Evolutionary conservation across 1,140 invertebrate species (phyloP), one percentile per base, ranked within the genome.

Genomic region (Steinernema khuongi): DNA sequence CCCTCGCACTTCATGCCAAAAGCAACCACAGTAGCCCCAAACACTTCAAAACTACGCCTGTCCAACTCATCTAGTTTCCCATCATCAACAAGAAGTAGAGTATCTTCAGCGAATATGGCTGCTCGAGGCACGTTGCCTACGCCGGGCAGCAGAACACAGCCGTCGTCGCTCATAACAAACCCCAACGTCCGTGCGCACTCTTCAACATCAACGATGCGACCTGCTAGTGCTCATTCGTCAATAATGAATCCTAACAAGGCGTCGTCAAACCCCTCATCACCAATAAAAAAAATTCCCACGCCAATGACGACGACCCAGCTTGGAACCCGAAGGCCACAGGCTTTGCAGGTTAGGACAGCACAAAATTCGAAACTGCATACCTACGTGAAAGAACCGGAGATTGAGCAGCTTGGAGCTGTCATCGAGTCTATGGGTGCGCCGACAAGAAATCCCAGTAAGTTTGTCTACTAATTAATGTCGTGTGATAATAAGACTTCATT

Each of bases 1-100:
- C 50, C 50, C 14, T 60, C 50, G 50, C 50, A 60, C 26, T 60
- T 60, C 22, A 60, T 60, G 50, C 50, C 50, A 22, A 60, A 60
- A 60, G 26, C 50, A 2, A 26, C 50, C 4, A 11, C 11, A 11
- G 2, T n/a, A 14, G 50, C 50, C 4, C 11, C 50, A 4, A 17
- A 11, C 19, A 14, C 50, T 22, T 60, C 50, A 4, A 60, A 60
- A 26, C 14, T 60, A 7, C 50, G 50, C 26, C 19, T 60, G 4
- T 60, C 50, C 50, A 60, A 60, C 50, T 60, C 50, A 2, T 60
- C 50, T 22, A 60, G 50, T 22, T 60, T 60, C 19, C 50, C 50
- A 22, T 60, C 50, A 11, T 60, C 50, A 11, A 60, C 50, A 4
- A 11, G 50, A 26, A 60, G 50, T 22, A 14, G 50, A 11, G 50